These are phyloP conservation scores for Drosophila planitibia DNA, from an alignment of 2,888 invertebrate species.

Conservation along the genomic window DNA sequence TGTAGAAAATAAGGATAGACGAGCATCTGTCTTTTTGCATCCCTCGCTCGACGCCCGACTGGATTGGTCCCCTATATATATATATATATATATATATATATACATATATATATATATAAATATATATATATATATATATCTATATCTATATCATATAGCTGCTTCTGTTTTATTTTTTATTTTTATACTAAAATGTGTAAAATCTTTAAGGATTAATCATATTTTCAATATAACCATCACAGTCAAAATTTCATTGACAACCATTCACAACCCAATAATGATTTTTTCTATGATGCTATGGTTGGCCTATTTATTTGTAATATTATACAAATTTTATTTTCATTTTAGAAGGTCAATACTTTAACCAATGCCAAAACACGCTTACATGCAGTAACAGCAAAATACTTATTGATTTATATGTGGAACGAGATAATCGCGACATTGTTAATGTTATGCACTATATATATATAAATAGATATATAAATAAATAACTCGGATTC, in stretches of 20 bases:
- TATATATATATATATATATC: no score
- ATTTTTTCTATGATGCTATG: neutral
- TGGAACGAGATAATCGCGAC: slow-evolving; percentile 57
- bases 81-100: no score
- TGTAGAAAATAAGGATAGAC: neutral
- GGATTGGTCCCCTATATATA: neutral
- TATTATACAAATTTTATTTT: neutral
- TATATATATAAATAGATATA: slow-evolving; percentile 15
- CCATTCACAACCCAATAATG: no score
- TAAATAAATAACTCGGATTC: slow-evolving; percentile 20
- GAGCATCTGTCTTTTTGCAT: neutral
- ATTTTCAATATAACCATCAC: neutral
- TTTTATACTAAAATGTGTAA: neutral
- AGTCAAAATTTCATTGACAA: neutral
- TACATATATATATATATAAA: no score
- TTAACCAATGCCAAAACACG: neutral
- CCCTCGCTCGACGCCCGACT: neutral
- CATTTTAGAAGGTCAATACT: neutral
- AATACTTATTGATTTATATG: slow-evolving; percentile 48
- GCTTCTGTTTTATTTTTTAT: neutral
- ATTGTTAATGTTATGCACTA: slow-evolving; percentile 43
- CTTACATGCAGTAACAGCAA: slow-evolving; percentile 66
- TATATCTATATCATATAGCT: no score
- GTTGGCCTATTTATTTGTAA: neutral
- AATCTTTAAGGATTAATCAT: neutral